Conservation (phyloP, 1,140 invertebrate species). For the Pseudomyrmex gracilis region DNA sequence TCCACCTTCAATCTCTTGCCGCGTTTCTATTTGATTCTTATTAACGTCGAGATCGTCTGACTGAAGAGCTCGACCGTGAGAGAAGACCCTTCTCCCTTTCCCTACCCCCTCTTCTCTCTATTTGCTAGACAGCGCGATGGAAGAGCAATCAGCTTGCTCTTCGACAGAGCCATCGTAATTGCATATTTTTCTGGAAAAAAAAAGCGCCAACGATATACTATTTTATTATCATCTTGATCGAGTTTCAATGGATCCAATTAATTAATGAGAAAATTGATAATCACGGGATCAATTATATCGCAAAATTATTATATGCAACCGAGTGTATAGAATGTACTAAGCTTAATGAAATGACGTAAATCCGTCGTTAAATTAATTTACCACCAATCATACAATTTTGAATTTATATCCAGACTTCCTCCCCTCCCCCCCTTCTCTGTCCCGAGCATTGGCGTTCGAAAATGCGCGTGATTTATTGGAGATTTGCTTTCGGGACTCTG, state of each 20-base stretch:
- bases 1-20: neutral
- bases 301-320: conserved; percentile 57
- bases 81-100: neutral
- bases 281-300: conserved; percentile 61
- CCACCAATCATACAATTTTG: conserved; percentile 61
- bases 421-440: no score
- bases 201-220: conserved; percentile 16
- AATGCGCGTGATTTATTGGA: conserved; percentile 56
- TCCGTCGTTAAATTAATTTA: conserved; percentile 63
- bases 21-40: conserved; percentile 56
- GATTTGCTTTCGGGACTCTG: conserved; percentile 45
- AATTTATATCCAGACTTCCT: conserved; percentile 52
- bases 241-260: conserved; percentile 55
- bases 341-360: conserved; percentile 63
- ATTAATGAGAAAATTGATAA: conserved; percentile 63
- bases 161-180: neutral
- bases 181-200: conserved; percentile 21
- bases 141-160: neutral
- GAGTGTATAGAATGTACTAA: conserved; percentile 59
- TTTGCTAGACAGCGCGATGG: neutral
- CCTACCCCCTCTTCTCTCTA: no score
- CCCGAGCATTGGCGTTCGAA: conserved; percentile 39
- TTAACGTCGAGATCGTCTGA: conserved; percentile 51
- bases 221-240: conserved; percentile 58
- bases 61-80: neutral